Conservation (phyloP, 1,140 invertebrate species). For the Bombus ignitus region DNA sequence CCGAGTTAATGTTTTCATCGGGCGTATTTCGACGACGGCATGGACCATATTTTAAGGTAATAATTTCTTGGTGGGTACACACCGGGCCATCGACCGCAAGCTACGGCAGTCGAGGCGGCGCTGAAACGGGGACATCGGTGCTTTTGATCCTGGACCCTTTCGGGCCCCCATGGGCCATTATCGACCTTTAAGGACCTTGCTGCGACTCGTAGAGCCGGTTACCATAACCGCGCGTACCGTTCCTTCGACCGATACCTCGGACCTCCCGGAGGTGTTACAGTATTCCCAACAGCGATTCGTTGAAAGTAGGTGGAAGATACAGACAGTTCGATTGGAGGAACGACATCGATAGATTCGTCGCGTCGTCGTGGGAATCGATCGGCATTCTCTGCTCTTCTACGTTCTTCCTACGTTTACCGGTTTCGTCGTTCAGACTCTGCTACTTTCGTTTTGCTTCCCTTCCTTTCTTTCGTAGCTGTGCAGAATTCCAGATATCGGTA, state of each 20-base stretch:
- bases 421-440: neutral
- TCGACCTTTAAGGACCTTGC: slow-evolving; percentile 79
- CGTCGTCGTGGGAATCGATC: slow-evolving; percentile 45
- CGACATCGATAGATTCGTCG: slow-evolving; percentile 47
- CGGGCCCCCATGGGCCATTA: slow-evolving; percentile 71
- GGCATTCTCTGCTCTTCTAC: neutral
- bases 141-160: slow-evolving; percentile 69
- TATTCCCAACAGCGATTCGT: slow-evolving; percentile 52
- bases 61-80: slow-evolving; percentile 59
- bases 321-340: slow-evolving; percentile 11
- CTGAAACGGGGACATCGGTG: slow-evolving; percentile 74
- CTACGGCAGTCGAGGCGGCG: slow-evolving; percentile 47
- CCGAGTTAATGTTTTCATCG: slow-evolving; percentile 67
- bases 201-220: slow-evolving; percentile 74
- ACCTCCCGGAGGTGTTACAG: slow-evolving; percentile 66
- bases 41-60: slow-evolving; percentile 64
- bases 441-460: neutral
- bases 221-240: slow-evolving; percentile 76
- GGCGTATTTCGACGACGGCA: slow-evolving; percentile 49
- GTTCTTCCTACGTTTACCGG: neutral
- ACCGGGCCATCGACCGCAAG: slow-evolving; percentile 50
- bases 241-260: slow-evolving; percentile 65
- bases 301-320: neutral
- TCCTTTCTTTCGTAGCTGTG: neutral
- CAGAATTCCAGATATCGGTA: neutral